A percentile compares a stretch with the other conserved stretches of the same genome.
Conservation (phyloP, 2,797 vertebrate genomes). For the Kryptolebias ocellatus region DNA sequence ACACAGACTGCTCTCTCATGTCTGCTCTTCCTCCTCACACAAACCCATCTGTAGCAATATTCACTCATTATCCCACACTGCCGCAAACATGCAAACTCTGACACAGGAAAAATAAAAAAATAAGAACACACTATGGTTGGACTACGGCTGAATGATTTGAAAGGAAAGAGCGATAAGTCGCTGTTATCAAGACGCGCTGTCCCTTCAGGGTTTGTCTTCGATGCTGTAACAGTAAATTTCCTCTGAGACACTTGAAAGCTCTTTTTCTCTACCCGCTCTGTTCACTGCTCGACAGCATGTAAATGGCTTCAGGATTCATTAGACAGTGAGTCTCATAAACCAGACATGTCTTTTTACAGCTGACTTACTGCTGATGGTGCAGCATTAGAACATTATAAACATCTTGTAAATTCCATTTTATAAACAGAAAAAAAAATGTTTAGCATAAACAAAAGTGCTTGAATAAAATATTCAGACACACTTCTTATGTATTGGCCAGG, state of each 20-base stretch:
- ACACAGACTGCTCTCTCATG: slow-evolving; percentile 63
- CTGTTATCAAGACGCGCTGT: slow-evolving; percentile 43
- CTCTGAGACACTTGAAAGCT: slow-evolving; percentile 41
- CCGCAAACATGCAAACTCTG: slow-evolving; percentile 25
- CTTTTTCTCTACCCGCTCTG: slow-evolving; percentile 16
- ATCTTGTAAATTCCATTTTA: slow-evolving; percentile 29
- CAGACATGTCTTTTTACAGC: slow-evolving; percentile 44
- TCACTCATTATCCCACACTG: slow-evolving; percentile 32
- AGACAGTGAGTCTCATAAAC: slow-evolving; percentile 50
- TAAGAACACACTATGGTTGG: not conserved
- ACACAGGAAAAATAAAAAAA: slow-evolving; percentile 8
- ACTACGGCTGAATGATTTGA: slow-evolving; percentile 21
- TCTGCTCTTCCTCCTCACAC: slow-evolving; percentile 43
- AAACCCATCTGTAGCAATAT: slow-evolving; percentile 41
- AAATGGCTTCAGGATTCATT: slow-evolving; percentile 64
- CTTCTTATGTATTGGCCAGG: slow-evolving; percentile 1
- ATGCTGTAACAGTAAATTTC: slow-evolving; percentile 51
- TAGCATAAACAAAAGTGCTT: slow-evolving; percentile 14
- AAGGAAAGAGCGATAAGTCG: slow-evolving; percentile 24
- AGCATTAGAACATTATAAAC: slow-evolving; percentile 51
- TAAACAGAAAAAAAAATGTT: slow-evolving; percentile 21
- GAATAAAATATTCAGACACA: slow-evolving; percentile 29
- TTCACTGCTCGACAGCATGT: slow-evolving; percentile 37
- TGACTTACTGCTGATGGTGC: slow-evolving; percentile 39
- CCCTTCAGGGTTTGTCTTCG: slow-evolving; percentile 34